These are phyloP conservation scores for Ormyrus pomaceus DNA, from an alignment of 2,888 invertebrate genomes.

Conservation along the genomic window DNA sequence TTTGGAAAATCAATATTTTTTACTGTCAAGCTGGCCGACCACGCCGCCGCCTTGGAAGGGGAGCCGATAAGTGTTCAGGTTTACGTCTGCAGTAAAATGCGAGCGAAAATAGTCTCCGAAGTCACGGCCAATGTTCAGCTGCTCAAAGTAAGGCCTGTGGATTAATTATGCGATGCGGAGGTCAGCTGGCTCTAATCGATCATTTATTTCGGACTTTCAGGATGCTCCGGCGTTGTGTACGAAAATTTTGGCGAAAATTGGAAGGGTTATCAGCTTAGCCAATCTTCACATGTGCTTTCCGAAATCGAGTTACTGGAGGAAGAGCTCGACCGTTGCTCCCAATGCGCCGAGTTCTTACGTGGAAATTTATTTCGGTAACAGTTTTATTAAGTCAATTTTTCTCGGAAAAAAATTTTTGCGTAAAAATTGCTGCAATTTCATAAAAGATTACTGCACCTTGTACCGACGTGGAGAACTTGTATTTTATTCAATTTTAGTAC, in stretches of 20 bases:
- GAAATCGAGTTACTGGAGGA: slow-evolving; percentile 81
- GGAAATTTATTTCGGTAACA: slow-evolving; percentile 82
- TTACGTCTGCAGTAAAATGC: slow-evolving; percentile 87
- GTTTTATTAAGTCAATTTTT: neutral
- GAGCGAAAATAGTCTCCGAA: slow-evolving; percentile 88
- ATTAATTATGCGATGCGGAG: no score
- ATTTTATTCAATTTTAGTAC: no score
- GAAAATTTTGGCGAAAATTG: slow-evolving; percentile 84
- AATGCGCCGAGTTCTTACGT: slow-evolving; percentile 81
- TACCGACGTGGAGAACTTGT: no score
- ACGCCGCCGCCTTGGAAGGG: slow-evolving; percentile 78
- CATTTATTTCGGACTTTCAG: slow-evolving; percentile 73
- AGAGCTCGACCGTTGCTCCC: slow-evolving; percentile 74
- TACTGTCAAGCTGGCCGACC: slow-evolving; percentile 80
- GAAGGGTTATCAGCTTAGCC: slow-evolving; percentile 86
- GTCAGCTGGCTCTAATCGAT: no score
- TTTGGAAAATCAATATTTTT: no score
- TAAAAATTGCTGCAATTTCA: neutral
- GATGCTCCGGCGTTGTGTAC: slow-evolving; percentile 85
- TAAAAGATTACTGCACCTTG: no score
- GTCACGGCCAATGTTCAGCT: slow-evolving; percentile 85
- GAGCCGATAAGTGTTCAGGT: slow-evolving; percentile 84
- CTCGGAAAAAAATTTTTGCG: neutral
- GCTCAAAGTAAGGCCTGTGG: slow-evolving; percentile 79
- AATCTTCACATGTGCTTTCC: slow-evolving; percentile 91